phyloP scores from a whole-genome alignment of 2,888 invertebrate genomes.

The Scaptodrosophila latifasciaeformis region DNA sequence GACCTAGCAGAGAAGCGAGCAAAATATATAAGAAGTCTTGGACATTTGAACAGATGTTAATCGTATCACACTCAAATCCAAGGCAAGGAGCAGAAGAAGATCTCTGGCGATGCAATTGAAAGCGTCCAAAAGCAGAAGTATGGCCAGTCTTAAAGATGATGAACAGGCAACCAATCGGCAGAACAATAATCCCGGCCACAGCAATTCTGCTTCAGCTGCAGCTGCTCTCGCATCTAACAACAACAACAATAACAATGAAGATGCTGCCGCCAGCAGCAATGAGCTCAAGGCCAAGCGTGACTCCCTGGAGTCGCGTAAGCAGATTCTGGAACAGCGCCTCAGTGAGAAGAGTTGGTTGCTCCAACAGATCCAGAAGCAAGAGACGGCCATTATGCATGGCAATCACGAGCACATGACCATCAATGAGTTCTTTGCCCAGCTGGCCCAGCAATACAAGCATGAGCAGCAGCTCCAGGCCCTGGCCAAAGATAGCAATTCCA shows the following conservation, averaged over 20 bases:
- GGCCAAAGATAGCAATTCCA: conserved; percentile 43
- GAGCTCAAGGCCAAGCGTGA: conserved; percentile 61
- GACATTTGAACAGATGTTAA: conserved; percentile 1
- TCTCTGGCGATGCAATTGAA: conserved; percentile 65
- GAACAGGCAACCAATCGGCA: conserved; percentile 46
- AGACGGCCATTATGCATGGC: conserved; percentile 71
- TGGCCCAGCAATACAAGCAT: conserved; percentile 66
- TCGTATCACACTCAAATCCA: conserved; percentile 14
- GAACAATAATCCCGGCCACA: conserved; percentile 21
- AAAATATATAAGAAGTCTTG: conserved; percentile 13
- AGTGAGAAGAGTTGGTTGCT: conserved; percentile 73
- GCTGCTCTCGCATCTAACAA: conserved; percentile 19
- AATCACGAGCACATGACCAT: conserved; percentile 69
- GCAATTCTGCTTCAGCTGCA: background rate
- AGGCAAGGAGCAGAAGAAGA: conserved; percentile 33
- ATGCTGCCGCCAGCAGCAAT: conserved; percentile 36
- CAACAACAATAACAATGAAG: conserved; percentile 44
- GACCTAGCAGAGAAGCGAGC: background rate
- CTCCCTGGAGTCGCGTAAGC: conserved; percentile 70
- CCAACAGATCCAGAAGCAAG: conserved; percentile 74
- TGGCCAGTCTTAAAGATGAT: conserved; percentile 63
- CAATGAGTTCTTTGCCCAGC: conserved; percentile 65
- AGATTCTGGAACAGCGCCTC: conserved; percentile 70
- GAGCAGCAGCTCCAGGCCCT: conserved; percentile 49
- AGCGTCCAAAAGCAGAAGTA: conserved; percentile 52